Base-by-base conservation (phyloP, 2,113 vertebrate species). In the Tympanuchus pallidicinctus region DNA sequence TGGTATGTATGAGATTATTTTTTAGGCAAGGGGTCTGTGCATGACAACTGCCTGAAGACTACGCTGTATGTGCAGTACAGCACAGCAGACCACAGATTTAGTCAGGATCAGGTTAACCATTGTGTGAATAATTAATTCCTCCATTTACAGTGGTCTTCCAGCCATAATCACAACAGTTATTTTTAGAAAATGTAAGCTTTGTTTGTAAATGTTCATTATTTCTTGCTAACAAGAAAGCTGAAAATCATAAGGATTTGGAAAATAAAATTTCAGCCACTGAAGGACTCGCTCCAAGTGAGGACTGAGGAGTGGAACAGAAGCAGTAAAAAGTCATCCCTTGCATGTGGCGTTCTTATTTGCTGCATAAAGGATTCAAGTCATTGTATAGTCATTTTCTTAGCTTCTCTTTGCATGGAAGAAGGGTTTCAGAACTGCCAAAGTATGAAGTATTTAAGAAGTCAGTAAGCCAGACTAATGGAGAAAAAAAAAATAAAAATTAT, bases 321-420 rank as follows among this genome's bases (percentile, higher is more conserved):
- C 10, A 82, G 10, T 45, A 61, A 76, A 65, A 72, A 54, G 18
- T 73, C 38, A n/a, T 57, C 40, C 7, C 17, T 70, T 75, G 48
- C 45, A 67, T 64, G 32, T 59, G 56, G 45, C 85, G 59, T 20
- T 91, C 63, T 70, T 85, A 50, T 91, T 73, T 64, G 60, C 30
- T 32, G 70, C 93, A 86, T 89, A 94, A 92, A 93, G 45, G 42
- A 61, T 67, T 89, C 15, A 60, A 88, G 61, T 77, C 30, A 65
- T 74, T 87, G 30, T 5, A 22, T 3, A 81, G 71, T 91, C 87
- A 88, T 63, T 72, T 71, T 80, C 25, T 69, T 50, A 79, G 48
- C 16, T 74, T 74, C 64, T 66, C 24, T 66, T 82, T 80, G 81
- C 27, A 19, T 15, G 57, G 78, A 56, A 30, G 45, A 71, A 86